phyloP scores from a whole-genome alignment of 1,140 invertebrate genomes.

The Drosophila sturtevanti region DNA sequence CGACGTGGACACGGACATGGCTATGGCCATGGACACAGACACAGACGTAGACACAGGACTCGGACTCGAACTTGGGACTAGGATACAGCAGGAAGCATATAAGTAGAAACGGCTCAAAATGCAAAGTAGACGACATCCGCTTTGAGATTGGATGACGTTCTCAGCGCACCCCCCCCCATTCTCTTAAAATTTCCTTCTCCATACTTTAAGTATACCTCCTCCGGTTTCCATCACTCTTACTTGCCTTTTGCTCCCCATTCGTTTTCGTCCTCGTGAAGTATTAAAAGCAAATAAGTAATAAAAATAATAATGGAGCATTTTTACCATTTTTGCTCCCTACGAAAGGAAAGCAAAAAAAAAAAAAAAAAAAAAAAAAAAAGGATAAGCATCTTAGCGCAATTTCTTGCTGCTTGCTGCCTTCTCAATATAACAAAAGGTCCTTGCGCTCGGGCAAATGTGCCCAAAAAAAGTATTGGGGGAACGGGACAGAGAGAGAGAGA shows the following conservation, averaged over 20 bases:
- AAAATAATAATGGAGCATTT: constrained; percentile 83
- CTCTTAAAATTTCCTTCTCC: no score
- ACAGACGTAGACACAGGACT: constrained; percentile 39
- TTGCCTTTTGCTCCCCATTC: constrained; percentile 24
- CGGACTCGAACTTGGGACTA: constrained; percentile 36
- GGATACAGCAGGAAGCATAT: constrained; percentile 69
- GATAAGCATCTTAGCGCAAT: constrained; percentile 82
- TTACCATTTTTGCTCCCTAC: constrained; percentile 75
- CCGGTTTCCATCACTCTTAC: constrained; percentile 2
- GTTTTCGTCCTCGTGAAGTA: constrained; percentile 67
- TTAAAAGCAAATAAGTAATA: constrained; percentile 83
- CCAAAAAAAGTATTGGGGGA: constrained; percentile 65
- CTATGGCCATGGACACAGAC: neutral
- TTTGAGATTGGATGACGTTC: constrained; percentile 81
- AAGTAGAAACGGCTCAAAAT: constrained; percentile 80
- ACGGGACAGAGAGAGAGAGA: neutral
- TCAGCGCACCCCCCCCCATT: neutral
- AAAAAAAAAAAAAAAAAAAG: constrained; percentile 62
- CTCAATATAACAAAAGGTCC: constrained; percentile 82
- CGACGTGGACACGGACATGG: constrained; percentile 29
- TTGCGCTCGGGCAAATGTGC: constrained; percentile 74
- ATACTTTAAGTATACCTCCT: constrained; percentile 11
- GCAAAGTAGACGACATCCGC: constrained; percentile 81
- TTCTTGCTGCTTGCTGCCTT: constrained; percentile 77
- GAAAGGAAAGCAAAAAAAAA: constrained; percentile 50